phyloP scores from a whole-genome alignment of 1,140 invertebrate species.

The Hylaeus anthracinus region DNA sequence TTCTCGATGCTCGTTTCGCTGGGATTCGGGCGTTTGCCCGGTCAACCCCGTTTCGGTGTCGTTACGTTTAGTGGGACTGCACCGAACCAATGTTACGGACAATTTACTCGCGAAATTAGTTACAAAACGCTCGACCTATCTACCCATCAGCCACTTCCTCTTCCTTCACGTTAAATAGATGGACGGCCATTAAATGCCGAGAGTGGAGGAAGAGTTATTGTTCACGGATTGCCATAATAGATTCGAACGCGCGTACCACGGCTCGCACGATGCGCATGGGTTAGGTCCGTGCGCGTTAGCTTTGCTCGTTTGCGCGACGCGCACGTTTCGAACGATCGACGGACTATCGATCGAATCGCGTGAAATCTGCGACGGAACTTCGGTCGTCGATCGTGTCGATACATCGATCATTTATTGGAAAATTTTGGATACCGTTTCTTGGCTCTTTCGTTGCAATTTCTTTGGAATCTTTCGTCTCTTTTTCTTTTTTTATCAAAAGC shows the following conservation, averaged over 20 bases:
- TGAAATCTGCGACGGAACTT: too few species aligned
- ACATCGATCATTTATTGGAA: too few species aligned
- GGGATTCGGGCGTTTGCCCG: slow-evolving; percentile 47
- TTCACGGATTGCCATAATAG: slow-evolving; percentile 77
- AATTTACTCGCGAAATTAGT: slow-evolving; percentile 81
- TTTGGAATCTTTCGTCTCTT: too few species aligned
- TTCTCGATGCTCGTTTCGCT: slow-evolving; percentile 9
- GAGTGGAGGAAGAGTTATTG: slow-evolving; percentile 79
- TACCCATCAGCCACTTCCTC: slow-evolving; percentile 81
- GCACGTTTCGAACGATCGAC: background rate
- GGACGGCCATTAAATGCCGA: slow-evolving; percentile 76
- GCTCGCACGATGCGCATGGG: background rate
- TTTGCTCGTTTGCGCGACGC: background rate
- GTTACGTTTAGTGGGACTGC: slow-evolving; percentile 64
- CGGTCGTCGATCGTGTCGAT: too few species aligned
- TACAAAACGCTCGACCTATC: slow-evolving; percentile 80
- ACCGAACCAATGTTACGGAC: slow-evolving; percentile 80
- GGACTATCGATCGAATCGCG: too few species aligned
- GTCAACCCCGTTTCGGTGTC: slow-evolving; percentile 49
- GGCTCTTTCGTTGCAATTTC: too few species aligned
- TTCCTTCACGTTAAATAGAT: slow-evolving; percentile 80
- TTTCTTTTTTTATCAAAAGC: too few species aligned
- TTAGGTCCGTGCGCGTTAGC: background rate
- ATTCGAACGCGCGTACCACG: slow-evolving; percentile 60
- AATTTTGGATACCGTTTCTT: too few species aligned